Evolutionary conservation across 2,888 invertebrate species (phyloP).

Genomic region (Andrena trimmerana): DNA sequence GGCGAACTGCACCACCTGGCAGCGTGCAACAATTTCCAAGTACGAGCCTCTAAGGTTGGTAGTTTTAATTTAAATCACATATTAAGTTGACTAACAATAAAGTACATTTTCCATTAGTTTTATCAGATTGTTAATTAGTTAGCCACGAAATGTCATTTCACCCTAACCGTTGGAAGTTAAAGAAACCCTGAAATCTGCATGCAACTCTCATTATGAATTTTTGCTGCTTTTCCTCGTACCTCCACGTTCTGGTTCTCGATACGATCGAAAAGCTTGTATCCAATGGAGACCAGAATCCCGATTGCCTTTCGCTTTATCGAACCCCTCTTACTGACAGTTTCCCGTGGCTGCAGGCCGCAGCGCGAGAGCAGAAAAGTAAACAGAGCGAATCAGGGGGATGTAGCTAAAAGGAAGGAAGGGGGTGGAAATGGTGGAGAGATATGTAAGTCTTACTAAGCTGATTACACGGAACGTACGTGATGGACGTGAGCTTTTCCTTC

Average conservation of each 20-base stretch:
- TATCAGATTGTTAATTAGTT: no score
- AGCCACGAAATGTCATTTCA: background rate
- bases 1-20: no score
- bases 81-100: no score
- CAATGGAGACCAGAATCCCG: conserved; percentile 27
- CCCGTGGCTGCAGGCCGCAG: conserved; percentile 31
- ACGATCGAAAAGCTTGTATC: conserved; percentile 33
- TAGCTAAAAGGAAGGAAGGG: conserved; percentile 23
- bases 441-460: conserved; percentile 59
- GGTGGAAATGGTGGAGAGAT: conserved; percentile 31
- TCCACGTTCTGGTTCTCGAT: background rate
- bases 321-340: conserved; percentile 32
- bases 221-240: background rate
- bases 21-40: no score
- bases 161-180: background rate
- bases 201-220: background rate
- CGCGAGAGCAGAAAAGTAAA: conserved; percentile 52
- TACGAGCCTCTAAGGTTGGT: no score
- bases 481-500: conserved; percentile 18
- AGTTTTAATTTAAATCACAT: no score
- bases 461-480: conserved; percentile 49
- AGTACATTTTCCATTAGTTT: no score
- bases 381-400: conserved; percentile 43
- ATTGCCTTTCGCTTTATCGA: conserved; percentile 49
- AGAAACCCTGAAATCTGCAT: background rate